Conservation (phyloP, 1,140 invertebrate species). For the Hycleus phaleratus region DNA sequence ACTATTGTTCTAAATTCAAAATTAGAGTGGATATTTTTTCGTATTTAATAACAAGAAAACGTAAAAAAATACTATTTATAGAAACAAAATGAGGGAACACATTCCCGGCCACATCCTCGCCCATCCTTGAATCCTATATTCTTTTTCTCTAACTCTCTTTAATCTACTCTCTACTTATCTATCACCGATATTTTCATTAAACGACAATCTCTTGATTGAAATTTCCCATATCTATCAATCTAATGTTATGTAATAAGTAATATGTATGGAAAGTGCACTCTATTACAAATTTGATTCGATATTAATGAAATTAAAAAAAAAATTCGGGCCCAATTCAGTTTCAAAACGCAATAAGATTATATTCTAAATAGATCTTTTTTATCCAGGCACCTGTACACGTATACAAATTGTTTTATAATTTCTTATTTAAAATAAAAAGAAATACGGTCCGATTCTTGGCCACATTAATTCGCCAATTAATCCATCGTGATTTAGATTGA, state of each 20-base stretch:
- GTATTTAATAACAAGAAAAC: no score
- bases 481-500: background rate
- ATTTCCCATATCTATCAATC: background rate
- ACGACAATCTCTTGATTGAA: constrained; percentile 26
- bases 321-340: constrained; percentile 5
- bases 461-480: background rate
- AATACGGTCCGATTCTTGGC: background rate
- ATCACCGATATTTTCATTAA: constrained; percentile 15
- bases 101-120: constrained; percentile 5
- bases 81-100: constrained; percentile 21
- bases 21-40: constrained; percentile 31
- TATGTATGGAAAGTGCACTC: background rate
- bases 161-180: background rate
- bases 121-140: background rate
- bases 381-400: constrained; percentile 26
- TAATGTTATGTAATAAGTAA: background rate
- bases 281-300: background rate
- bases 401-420: constrained; percentile 21
- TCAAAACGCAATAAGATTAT: constrained; percentile 20
- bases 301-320: background rate
- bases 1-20: constrained; percentile 40
- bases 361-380: constrained; percentile 17
- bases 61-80: background rate
- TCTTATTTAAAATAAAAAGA: background rate
- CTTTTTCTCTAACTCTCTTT: background rate